Evolutionary conservation across 2,888 invertebrate species (phyloP), one percentile per base, ranked within the genome.

Genomic region (Drosophila barbarae): DNA sequence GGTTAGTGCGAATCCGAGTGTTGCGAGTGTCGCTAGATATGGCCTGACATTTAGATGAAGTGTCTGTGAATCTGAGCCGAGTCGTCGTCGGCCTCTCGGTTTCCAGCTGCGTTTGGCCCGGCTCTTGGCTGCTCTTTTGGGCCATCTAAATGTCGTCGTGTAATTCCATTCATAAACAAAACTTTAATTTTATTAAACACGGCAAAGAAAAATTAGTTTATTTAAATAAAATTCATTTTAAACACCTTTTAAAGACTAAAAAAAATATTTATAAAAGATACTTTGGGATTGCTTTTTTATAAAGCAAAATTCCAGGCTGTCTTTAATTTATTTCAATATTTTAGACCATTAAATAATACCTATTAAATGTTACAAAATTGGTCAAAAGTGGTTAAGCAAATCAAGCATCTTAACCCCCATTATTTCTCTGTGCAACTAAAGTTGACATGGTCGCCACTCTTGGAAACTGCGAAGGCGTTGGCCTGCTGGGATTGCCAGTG

Each of bases 21-120:
- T 72, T 73, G 73, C 73, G 83, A 85, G 72, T 82, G 85, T 85
- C 81, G 84, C 85, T 79, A 86, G 85, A 85, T 86, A 85, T 87
- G 86, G 82, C 82, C 83, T 87, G 87, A 87, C 87, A 87, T 87
- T 87, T 87, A 87, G 86, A 87, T 87, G 88, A 87, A 87, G 88
- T 87, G 87, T 84, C 86, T 86, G 82, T 69, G 81, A 85, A 78
- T 80, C 80, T 74, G 77, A 83, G 85, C 75, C 67, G 80, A 65
- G 63, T 68, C 53, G 60, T 67, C 53, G 39, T 51, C 53, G 39
- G 60, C 49, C 61, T 51, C 52, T 61, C 55, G 65, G 66, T 65
- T 71, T 78, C 80, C 77, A 73, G 84, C 76, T 74, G 84, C 70
- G 80, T 69, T 72, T 60, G 53, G 61, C 61, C 55, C 36, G 38